Percentiles rank a stretch among this genome's conserved stretches.
Conservation (phyloP, 1,140 invertebrate genomes). For the Orchestia grillus region DNA sequence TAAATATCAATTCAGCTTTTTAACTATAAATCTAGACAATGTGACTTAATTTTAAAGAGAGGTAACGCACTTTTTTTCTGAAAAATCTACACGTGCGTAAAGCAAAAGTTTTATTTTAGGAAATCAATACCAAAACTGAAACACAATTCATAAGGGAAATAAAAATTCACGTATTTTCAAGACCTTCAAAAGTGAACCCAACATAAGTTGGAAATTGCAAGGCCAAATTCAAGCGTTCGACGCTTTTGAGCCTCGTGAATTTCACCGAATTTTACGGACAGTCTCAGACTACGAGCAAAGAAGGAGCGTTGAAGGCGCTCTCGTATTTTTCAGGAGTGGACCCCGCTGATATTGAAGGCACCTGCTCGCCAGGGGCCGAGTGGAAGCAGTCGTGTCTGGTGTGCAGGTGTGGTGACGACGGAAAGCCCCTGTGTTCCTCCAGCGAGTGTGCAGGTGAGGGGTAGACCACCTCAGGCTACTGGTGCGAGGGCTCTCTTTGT, state of each 20-base stretch:
- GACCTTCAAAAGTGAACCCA: no score
- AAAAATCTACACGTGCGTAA: no score
- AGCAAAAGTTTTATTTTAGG: no score
- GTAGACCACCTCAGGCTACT: background rate
- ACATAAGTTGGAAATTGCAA: no score
- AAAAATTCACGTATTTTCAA: no score
- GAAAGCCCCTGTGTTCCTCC: background rate
- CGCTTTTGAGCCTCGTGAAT: background rate
- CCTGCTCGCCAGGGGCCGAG: background rate
- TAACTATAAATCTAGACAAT: no score
- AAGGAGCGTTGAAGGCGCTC: background rate
- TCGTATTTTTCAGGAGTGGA: background rate
- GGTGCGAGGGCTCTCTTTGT: background rate
- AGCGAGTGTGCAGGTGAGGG: background rate
- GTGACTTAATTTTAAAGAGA: no score
- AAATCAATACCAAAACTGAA: no score
- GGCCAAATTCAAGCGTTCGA: no score
- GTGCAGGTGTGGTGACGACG: background rate
- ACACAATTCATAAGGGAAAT: no score
- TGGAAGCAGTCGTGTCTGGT: conserved; percentile 10
- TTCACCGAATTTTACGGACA: background rate
- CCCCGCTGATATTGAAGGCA: background rate
- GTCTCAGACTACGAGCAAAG: background rate
- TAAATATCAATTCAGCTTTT: no score
- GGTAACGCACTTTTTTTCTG: no score